phyloP scores from a whole-genome alignment of 1,140 invertebrate species.

The Eulimnadia texana region DNA sequence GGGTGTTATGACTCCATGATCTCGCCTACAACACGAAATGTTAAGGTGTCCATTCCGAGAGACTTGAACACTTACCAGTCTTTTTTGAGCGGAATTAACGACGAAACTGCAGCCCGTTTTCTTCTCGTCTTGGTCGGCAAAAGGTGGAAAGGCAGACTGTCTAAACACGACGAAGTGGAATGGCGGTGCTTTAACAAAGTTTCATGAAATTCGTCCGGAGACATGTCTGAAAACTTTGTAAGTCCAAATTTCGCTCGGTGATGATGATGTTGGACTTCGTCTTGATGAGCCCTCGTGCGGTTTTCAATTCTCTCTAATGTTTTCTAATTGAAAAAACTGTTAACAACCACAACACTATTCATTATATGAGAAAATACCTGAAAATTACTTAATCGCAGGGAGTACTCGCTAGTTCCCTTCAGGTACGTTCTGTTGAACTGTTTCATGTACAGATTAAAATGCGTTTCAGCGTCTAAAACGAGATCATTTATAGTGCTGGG shows the following conservation, averaged over 20 bases:
- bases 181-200: constrained; percentile 30
- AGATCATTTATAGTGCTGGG: neutral
- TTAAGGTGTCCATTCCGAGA: neutral
- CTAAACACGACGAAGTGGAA: constrained; percentile 24
- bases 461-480: constrained; percentile 5
- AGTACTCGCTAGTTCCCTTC: constrained; percentile 38
- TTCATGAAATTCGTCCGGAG: constrained; percentile 47
- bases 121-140: constrained; percentile 13
- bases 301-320: constrained; percentile 7
- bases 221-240: constrained; percentile 58
- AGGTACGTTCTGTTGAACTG: constrained; percentile 52
- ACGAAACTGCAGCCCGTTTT: constrained; percentile 17
- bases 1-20: constrained; percentile 47
- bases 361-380: constrained; percentile 33
- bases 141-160: neutral
- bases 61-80: neutral
- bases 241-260: constrained; percentile 34
- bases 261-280: constrained; percentile 19
- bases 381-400: constrained; percentile 43
- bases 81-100: neutral
- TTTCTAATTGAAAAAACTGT: constrained; percentile 1
- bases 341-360: no score
- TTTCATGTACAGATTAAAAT: constrained; percentile 44
- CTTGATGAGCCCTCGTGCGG: constrained; percentile 7
- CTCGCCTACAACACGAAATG: constrained; percentile 38